phyloP scores from a whole-genome alignment of 2,113 vertebrate genomes.

The Sitta europaea region DNA sequence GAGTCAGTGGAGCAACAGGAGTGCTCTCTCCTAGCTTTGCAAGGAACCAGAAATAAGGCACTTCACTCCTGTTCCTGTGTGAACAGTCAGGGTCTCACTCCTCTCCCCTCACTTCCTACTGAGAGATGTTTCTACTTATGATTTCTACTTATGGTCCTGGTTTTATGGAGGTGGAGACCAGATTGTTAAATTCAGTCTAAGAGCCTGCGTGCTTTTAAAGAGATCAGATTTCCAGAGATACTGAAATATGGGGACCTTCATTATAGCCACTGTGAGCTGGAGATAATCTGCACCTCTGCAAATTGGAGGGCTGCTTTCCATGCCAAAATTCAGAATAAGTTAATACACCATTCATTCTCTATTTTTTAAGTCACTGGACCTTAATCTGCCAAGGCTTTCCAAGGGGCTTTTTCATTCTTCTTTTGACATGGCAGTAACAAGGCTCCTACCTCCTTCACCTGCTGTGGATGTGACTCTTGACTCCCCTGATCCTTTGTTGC shows the following conservation, averaged over 20 bases:
- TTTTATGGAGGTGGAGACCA: neutral
- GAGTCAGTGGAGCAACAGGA: neutral
- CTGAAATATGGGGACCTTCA: neutral
- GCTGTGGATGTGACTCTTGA: accelerated
- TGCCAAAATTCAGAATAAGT: neutral
- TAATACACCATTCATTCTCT: neutral
- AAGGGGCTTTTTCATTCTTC: neutral
- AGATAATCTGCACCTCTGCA: neutral
- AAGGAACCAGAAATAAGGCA: neutral
- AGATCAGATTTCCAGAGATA: neutral
- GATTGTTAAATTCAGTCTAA: neutral
- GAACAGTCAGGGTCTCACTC: neutral
- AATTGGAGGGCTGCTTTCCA: neutral
- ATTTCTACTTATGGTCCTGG: neutral
- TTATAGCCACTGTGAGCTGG: neutral
- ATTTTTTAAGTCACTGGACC: neutral
- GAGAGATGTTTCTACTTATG: neutral
- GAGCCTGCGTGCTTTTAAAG: neutral
- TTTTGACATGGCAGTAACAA: neutral
- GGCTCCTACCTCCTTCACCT: neutral
- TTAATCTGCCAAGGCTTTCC: neutral
- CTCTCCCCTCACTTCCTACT: neutral
- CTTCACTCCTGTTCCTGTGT: neutral
- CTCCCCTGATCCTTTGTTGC: accelerated
- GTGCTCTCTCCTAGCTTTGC: neutral